Evolutionary conservation across 2,113 vertebrate species (phyloP).

Genomic region (Saccopteryx leptura): DNA sequence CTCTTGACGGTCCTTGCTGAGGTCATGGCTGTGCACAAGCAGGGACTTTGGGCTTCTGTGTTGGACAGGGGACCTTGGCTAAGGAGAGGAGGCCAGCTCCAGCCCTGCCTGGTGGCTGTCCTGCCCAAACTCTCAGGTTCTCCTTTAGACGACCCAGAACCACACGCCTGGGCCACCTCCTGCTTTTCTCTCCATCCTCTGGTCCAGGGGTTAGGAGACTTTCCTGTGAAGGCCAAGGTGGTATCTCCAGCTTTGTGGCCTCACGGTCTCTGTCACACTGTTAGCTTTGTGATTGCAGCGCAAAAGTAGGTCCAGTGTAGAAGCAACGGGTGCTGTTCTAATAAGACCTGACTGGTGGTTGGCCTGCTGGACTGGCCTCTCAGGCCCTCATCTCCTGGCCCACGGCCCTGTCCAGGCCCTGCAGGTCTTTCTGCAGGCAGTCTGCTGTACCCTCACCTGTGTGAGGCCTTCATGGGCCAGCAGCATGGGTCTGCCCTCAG

Average conservation of each 20-base stretch:
- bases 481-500: too few species aligned
- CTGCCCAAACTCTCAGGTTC: not conserved
- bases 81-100: not conserved
- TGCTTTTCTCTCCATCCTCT: not conserved
- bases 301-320: not conserved
- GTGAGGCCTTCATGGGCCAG: not conserved
- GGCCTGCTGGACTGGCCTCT: too few species aligned
- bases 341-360: not conserved
- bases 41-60: not conserved
- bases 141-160: not conserved
- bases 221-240: not conserved
- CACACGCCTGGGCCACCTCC: not conserved
- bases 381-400: not conserved
- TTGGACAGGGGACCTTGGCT: not conserved
- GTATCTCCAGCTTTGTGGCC: not conserved
- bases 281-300: not conserved
- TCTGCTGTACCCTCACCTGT: too few species aligned
- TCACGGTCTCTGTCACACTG: not conserved
- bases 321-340: not conserved
- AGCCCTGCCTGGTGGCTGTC: not conserved
- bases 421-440: not conserved
- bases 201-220: not conserved
- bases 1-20: rapidly evolving
- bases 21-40: not conserved
- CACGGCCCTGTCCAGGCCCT: not conserved